These are phyloP conservation scores for Ladona fulva DNA, from an alignment of 1,140 invertebrate species.

Conservation along the genomic window DNA sequence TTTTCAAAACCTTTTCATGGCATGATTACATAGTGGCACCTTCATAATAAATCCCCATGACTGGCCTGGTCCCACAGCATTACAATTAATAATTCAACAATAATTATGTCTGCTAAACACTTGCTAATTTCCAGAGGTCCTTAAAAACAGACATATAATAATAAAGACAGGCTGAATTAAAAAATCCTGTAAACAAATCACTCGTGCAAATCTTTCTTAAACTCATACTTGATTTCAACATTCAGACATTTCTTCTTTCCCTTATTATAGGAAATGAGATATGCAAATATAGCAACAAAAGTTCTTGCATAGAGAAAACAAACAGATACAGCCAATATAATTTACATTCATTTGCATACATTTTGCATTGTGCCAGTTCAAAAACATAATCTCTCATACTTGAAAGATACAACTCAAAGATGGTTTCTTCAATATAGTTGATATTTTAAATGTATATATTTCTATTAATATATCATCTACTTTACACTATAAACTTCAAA, in stretches of 20 bases:
- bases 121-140: neutral
- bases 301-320: neutral
- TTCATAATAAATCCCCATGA: neutral
- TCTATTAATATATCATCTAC: neutral
- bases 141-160: neutral
- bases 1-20: neutral
- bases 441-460: slow-evolving; percentile 1
- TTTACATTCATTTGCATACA: neutral
- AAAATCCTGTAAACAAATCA: neutral
- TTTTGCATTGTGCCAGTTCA: neutral
- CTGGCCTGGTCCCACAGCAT: slow-evolving; percentile 5
- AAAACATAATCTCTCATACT: neutral
- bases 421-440: neutral
- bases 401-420: neutral
- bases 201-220: neutral
- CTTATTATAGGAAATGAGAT: neutral
- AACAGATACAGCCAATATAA: slow-evolving; percentile 3
- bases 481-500: neutral
- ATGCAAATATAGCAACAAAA: neutral
- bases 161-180: neutral
- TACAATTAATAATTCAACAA: neutral
- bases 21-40: neutral
- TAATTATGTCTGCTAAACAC: neutral
- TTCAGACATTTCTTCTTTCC: neutral
- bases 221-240: neutral